Conservation (phyloP, 1,140 invertebrate species). For the Penaeus chinensis region DNA sequence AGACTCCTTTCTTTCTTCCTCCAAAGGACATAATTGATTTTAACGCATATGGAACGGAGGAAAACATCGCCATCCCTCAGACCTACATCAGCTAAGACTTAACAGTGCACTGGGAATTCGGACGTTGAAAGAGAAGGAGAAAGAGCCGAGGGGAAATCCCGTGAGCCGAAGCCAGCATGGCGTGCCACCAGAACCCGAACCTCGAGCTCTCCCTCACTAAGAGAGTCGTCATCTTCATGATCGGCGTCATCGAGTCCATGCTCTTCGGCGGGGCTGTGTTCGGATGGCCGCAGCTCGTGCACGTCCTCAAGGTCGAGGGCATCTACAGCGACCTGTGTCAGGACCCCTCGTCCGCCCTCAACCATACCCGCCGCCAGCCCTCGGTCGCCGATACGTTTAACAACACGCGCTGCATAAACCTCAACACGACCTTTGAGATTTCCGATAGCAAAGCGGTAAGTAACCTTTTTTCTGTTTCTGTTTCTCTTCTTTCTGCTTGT, state of each 20-base stretch:
- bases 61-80: no score
- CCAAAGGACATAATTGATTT: no score
- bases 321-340: conserved; percentile 53
- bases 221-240: conserved; percentile 49
- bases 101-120: no score
- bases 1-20: no score
- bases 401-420: conserved; percentile 22
- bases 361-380: no score
- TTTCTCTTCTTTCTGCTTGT: no score
- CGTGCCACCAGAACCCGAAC: conserved; percentile 42
- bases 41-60: no score
- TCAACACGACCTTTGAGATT: conserved; percentile 38
- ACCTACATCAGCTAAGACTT: no score
- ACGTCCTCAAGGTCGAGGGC: conserved; percentile 60
- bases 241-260: conserved; percentile 53
- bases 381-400: conserved; percentile 7
- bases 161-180: conserved; percentile 18
- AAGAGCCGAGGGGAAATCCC: no score
- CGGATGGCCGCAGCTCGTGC: conserved; percentile 62
- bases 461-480: not conserved
- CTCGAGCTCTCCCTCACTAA: conserved; percentile 41
- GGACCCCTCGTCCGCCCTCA: not conserved
- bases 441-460: conserved; percentile 35
- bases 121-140: no score
- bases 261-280: conserved; percentile 61